Conservation (phyloP, 2,797 vertebrate species). For the Chlorospingus flavigularis region DNA sequence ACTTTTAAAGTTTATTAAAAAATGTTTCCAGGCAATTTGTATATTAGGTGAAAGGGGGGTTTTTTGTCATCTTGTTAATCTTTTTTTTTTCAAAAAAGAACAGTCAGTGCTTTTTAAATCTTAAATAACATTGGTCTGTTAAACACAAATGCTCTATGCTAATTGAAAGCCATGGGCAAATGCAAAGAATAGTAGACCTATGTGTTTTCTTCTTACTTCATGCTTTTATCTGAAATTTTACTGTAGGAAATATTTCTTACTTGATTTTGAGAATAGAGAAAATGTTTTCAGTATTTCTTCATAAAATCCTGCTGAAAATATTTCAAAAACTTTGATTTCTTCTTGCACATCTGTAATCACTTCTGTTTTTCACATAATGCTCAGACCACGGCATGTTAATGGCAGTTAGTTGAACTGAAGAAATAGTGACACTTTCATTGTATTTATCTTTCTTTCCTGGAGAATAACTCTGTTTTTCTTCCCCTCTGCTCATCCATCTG, state of each 20-base stretch:
- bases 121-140: background rate
- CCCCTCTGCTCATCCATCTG: background rate
- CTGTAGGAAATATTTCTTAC: background rate
- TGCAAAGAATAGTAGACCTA: background rate
- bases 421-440: background rate
- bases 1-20: background rate
- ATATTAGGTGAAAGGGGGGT: background rate
- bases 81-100: background rate
- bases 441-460: background rate
- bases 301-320: background rate
- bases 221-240: background rate
- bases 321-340: background rate
- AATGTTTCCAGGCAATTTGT: background rate
- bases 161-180: background rate
- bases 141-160: background rate
- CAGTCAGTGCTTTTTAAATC: fast-evolving
- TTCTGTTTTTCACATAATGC: background rate
- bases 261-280: background rate
- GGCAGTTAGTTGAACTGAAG: background rate
- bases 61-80: background rate
- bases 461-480: background rate
- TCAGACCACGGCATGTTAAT: background rate
- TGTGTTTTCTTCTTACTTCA: background rate
- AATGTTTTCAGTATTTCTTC: background rate
- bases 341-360: background rate